A percentile compares a stretch with the other conserved stretches of the same genome.
Evolutionary conservation across 2,797 vertebrate genomes (phyloP).

Genomic region (Enteromius fasciolatus): DNA sequence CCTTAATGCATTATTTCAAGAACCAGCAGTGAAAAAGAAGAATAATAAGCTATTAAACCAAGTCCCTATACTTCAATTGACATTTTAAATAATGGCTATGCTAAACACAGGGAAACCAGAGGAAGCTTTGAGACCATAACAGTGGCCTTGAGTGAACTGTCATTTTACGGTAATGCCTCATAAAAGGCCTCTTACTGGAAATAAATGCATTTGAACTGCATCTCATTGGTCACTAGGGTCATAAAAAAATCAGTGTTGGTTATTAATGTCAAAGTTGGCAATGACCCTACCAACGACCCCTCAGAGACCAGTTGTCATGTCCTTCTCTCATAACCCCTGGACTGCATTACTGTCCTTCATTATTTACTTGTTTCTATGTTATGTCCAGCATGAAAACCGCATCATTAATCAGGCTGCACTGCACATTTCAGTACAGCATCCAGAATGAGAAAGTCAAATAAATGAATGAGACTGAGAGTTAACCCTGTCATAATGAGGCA

Average conservation of each 20-base stretch:
- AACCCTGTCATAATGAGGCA: neutral
- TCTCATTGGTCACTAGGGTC: slow-evolving; percentile 6
- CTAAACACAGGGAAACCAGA: neutral
- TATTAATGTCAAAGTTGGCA: neutral
- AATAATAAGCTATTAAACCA: neutral
- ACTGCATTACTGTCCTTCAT: slow-evolving; percentile 14
- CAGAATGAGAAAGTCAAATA: neutral
- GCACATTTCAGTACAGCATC: neutral
- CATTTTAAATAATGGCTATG: neutral
- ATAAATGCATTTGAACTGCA: neutral
- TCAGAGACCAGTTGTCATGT: neutral
- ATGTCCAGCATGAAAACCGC: neutral
- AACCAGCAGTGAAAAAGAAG: neutral
- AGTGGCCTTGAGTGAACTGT: neutral
- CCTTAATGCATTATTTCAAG: neutral
- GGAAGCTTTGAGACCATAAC: neutral
- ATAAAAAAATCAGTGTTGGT: neutral
- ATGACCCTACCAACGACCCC: neutral
- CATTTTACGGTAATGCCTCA: slow-evolving; percentile 3
- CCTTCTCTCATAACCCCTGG: slow-evolving; percentile 1
- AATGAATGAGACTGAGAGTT: neutral
- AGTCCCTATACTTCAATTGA: neutral
- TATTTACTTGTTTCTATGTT: slow-evolving; percentile 6
- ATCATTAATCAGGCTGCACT: neutral
- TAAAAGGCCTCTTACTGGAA: slow-evolving; percentile 12